Conservation (phyloP, 2,113 vertebrate species). For the Neodon shergylaensis region DNA sequence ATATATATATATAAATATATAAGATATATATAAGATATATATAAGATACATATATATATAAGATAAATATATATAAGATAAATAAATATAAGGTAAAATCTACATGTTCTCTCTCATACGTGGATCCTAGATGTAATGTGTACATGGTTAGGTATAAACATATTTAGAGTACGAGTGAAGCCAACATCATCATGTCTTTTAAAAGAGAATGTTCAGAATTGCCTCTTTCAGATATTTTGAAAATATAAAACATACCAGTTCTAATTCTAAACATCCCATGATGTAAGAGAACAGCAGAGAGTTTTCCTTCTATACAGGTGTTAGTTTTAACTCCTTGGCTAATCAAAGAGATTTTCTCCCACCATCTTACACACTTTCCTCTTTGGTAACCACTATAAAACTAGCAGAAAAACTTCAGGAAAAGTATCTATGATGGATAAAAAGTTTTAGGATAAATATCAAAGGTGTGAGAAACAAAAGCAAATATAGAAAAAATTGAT, state of each 20-base stretch:
- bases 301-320: neutral
- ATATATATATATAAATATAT: too few relatives aligned
- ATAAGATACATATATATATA: too few relatives aligned
- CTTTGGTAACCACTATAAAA: neutral
- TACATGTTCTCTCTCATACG: neutral
- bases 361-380: too few relatives aligned
- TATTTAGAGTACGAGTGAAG: neutral
- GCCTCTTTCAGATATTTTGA: neutral
- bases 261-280: neutral
- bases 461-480: neutral
- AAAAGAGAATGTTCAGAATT: neutral
- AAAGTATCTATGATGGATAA: neutral
- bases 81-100: too few relatives aligned
- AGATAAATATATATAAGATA: too few relatives aligned
- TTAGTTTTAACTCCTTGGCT: neutral
- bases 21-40: too few relatives aligned
- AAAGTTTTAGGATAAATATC: neutral
- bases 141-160: neutral
- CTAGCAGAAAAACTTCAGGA: neutral
- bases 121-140: neutral
- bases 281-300: neutral
- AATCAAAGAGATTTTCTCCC: neutral
- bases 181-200: neutral
- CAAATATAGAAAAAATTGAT: neutral
- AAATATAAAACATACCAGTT: neutral